These are phyloP conservation scores for Drosophila aldrichi DNA, from an alignment of 2,888 invertebrate species.

Conservation along the genomic window DNA sequence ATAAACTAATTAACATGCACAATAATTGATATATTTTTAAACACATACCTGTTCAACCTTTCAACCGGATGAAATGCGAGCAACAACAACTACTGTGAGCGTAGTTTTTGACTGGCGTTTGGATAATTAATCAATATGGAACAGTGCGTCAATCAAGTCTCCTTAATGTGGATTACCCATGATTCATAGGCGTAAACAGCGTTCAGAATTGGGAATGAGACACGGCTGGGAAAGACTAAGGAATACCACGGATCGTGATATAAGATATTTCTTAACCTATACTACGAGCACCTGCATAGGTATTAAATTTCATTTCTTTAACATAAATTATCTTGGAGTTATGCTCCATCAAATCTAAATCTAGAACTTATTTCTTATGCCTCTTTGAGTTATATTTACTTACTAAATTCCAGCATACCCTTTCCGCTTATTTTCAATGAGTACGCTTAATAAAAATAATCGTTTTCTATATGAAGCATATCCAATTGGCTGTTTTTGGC, in stretches of 20 bases:
- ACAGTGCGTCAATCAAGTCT: slow-evolving; percentile 35
- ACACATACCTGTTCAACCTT: slow-evolving; percentile 31
- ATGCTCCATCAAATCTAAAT: neutral
- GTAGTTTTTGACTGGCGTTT: slow-evolving; percentile 31
- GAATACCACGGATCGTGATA: neutral
- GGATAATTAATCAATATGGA: slow-evolving; percentile 52
- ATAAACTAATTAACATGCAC: slow-evolving; percentile 72
- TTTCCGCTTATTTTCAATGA: neutral
- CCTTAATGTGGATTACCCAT: slow-evolving; percentile 28
- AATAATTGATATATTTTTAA: slow-evolving; percentile 43
- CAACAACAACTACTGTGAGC: slow-evolving; percentile 15
- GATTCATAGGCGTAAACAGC: slow-evolving; percentile 40
- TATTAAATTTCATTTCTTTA: neutral
- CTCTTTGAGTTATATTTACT: neutral
- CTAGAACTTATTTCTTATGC: neutral
- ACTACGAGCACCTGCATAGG: neutral
- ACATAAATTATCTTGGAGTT: neutral
- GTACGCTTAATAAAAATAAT: slow-evolving; percentile 11
- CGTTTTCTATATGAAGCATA: slow-evolving; percentile 13
- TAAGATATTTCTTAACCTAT: neutral
- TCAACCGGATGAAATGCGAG: slow-evolving; percentile 68
- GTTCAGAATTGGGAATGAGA: slow-evolving; percentile 1
- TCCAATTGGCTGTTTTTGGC: slow-evolving; percentile 21
- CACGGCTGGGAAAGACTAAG: neutral
- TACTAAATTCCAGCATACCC: neutral